These are phyloP conservation scores for Etheostoma nigrum DNA, from an alignment of 2,797 vertebrate genomes.

Conservation along the genomic window DNA sequence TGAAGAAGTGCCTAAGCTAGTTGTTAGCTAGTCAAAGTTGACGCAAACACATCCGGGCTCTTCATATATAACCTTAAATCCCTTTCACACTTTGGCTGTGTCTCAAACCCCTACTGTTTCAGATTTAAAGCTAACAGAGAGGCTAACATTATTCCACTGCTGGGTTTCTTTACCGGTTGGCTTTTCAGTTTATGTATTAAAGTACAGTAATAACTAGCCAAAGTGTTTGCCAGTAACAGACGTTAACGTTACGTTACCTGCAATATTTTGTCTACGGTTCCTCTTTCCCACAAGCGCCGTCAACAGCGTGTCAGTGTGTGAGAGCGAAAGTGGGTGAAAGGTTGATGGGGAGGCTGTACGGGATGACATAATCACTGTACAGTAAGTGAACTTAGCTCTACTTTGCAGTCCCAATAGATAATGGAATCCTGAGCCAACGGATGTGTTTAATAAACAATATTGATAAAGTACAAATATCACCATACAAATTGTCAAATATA, in stretches of 20 bases:
- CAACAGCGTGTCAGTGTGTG: slow-evolving; percentile 23
- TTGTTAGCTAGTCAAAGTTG: slow-evolving; percentile 10
- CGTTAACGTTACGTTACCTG: slow-evolving; percentile 33
- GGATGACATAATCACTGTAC: slow-evolving; percentile 26
- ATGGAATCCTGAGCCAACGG: neutral
- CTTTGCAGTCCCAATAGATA: slow-evolving; percentile 8
- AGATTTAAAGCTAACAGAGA: neutral
- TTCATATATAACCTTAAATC: neutral
- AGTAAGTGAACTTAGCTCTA: slow-evolving; percentile 23
- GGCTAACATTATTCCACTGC: neutral
- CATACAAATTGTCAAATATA: too few relatives aligned
- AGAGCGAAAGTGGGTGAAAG: slow-evolving; percentile 71
- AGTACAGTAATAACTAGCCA: neutral
- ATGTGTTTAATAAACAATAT: neutral
- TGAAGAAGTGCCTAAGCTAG: slow-evolving; percentile 1
- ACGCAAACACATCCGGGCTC: neutral
- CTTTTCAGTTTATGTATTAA: slow-evolving; percentile 1
- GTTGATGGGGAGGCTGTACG: slow-evolving; percentile 30
- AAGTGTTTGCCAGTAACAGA: neutral
- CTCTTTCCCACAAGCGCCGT: slow-evolving; percentile 14
- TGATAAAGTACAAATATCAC: neutral
- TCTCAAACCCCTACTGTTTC: too few relatives aligned
- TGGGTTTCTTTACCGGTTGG: neutral
- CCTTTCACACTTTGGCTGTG: neutral
- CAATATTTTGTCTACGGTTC: neutral